Conservation (phyloP, 1,140 invertebrate species). For the Muscidifurax raptorellus region DNA sequence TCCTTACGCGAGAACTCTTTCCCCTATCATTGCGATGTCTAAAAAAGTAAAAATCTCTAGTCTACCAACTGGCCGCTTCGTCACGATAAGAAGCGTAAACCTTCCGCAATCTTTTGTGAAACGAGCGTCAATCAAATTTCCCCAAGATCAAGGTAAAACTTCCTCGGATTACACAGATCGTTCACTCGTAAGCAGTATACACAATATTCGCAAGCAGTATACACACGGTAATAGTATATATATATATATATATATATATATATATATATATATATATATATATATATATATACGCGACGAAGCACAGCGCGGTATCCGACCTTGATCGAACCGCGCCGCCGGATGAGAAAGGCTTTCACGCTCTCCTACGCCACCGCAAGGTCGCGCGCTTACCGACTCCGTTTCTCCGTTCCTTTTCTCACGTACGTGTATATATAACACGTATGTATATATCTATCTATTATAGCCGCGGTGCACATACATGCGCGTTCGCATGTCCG, state of each 20-base stretch:
- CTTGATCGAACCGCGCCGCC: conserved; percentile 14
- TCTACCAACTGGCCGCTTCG: no score
- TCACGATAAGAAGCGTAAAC: no score
- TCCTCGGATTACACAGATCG: not conserved
- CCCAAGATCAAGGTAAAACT: conserved; percentile 43
- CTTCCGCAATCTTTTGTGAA: not conserved
- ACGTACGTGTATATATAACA: not conserved
- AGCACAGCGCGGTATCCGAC: not conserved
- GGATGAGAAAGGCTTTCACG: conserved; percentile 45
- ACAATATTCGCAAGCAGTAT: no score
- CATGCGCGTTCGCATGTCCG: not conserved
- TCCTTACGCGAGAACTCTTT: no score
- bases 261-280: no score
- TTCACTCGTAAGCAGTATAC: no score
- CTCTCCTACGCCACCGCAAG: conserved; percentile 25
- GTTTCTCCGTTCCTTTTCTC: conserved; percentile 35
- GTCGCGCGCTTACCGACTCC: not conserved
- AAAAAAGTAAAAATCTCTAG: no score
- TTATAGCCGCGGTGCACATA: not conserved
- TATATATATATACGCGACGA: not conserved
- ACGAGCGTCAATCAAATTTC: not conserved
- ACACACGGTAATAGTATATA: no score
- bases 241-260: no score
- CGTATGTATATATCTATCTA: not conserved
- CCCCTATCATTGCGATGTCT: no score